phyloP scores from a whole-genome alignment of 2,113 vertebrate genomes.

The Ochotona princeps region DNA sequence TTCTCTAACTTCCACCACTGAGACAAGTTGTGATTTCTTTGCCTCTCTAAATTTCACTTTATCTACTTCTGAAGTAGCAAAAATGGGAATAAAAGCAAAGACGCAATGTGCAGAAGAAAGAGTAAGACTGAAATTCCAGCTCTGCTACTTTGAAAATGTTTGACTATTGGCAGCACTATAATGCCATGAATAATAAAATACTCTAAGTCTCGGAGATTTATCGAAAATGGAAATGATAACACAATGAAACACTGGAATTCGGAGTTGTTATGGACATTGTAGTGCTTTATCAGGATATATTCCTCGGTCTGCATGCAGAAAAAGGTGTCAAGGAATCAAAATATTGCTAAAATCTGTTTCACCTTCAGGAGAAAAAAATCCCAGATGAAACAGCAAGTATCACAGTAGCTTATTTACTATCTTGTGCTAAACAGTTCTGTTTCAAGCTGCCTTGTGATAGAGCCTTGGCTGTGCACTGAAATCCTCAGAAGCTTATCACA shows the following conservation, averaged over 20 bases:
- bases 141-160: slow-evolving; percentile 25
- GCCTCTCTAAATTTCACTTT: neutral
- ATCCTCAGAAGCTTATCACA: neutral
- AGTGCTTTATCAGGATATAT: slow-evolving; percentile 8
- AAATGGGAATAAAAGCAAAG: neutral
- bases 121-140: neutral
- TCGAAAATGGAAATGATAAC: neutral
- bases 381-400: slow-evolving; percentile 47
- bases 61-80: neutral
- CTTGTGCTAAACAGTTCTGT: slow-evolving; percentile 19
- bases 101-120: neutral
- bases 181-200: slow-evolving; percentile 4
- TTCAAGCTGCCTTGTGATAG: neutral
- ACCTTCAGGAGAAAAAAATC: slow-evolving; percentile 20
- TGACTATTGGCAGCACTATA: neutral
- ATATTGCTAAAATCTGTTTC: neutral
- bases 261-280: slow-evolving; percentile 32
- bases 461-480: slow-evolving; percentile 3
- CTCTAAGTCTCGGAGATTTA: neutral
- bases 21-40: slow-evolving; percentile 11
- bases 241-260: slow-evolving; percentile 33
- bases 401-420: slow-evolving; percentile 25
- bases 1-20: neutral
- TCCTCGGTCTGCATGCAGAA: neutral
- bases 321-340: slow-evolving; percentile 8